A percentile compares a stretch with the other conserved stretches of the same genome.
Conservation (phyloP, 2,888 invertebrate genomes). For the Agonopterix heracliana region DNA sequence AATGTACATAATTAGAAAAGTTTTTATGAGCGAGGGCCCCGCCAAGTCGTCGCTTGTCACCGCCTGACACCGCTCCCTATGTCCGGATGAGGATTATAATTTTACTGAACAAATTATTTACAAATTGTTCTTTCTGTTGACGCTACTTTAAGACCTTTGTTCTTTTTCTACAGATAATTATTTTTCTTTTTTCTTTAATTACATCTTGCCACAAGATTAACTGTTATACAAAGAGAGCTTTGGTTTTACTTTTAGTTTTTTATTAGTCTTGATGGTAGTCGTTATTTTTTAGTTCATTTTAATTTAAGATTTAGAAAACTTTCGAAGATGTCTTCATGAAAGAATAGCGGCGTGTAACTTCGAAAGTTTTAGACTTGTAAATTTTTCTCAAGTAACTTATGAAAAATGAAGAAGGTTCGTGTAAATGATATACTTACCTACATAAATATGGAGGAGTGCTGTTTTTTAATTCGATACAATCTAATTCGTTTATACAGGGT, state of each 20-base stretch:
- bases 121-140: constrained; percentile 6
- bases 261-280: background rate
- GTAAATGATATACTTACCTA: too few relatives aligned
- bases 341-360: constrained; percentile 1
- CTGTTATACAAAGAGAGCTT: background rate
- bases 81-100: constrained; percentile 63
- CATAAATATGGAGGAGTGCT: too few relatives aligned
- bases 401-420: too few relatives aligned
- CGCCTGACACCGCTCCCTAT: constrained; percentile 51
- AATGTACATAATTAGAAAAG: constrained; percentile 75
- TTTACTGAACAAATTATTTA: constrained; percentile 61
- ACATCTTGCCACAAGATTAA: background rate
- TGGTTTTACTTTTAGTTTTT: too few relatives aligned
- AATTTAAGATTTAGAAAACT: background rate
- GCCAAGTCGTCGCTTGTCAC: constrained; percentile 64
- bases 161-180: constrained; percentile 7
- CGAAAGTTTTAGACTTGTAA: background rate
- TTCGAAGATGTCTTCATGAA: background rate
- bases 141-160: constrained; percentile 10
- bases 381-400: background rate
- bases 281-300: background rate
- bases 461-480: too few relatives aligned
- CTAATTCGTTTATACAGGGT: too few relatives aligned
- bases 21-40: constrained; percentile 64
- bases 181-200: background rate